Conservation (phyloP, 2,888 invertebrate species). For the Autographa gamma region DNA sequence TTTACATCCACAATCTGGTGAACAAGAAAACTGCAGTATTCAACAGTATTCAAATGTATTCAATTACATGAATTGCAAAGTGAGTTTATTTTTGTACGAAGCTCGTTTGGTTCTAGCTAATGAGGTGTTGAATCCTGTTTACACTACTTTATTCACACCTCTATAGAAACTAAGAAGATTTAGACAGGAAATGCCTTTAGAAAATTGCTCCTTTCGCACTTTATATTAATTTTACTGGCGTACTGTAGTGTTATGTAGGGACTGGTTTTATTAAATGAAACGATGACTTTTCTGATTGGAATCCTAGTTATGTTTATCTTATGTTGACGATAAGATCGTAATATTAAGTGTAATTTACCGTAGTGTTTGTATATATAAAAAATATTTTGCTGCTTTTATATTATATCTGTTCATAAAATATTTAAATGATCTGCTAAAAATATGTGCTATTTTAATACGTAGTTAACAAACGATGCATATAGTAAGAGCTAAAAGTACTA, state of each 20-base stretch:
- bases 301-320: not conserved
- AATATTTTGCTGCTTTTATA: no score
- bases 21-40: slow-evolving; percentile 52
- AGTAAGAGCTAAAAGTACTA: no score
- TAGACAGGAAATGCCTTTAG: slow-evolving; percentile 39
- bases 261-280: slow-evolving; percentile 1
- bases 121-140: slow-evolving; percentile 49
- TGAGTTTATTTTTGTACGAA: slow-evolving; percentile 51
- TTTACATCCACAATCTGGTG: slow-evolving; percentile 39
- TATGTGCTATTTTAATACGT: no score
- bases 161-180: slow-evolving; percentile 29
- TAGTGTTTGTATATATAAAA: not conserved
- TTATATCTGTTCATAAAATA: no score
- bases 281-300: not conserved
- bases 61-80: slow-evolving; percentile 54
- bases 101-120: slow-evolving; percentile 43
- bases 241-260: not conserved
- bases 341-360: not conserved
- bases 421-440: no score
- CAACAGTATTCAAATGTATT: slow-evolving; percentile 60
- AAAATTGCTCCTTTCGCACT: slow-evolving; percentile 30
- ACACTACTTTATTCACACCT: slow-evolving; percentile 49
- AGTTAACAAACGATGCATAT: no score
- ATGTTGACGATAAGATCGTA: not conserved
- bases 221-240: slow-evolving; percentile 17